Evolutionary conservation across 2,113 vertebrate genomes (phyloP), one percentile per base, ranked within the genome.

Genomic region (Cacatua alba): DNA sequence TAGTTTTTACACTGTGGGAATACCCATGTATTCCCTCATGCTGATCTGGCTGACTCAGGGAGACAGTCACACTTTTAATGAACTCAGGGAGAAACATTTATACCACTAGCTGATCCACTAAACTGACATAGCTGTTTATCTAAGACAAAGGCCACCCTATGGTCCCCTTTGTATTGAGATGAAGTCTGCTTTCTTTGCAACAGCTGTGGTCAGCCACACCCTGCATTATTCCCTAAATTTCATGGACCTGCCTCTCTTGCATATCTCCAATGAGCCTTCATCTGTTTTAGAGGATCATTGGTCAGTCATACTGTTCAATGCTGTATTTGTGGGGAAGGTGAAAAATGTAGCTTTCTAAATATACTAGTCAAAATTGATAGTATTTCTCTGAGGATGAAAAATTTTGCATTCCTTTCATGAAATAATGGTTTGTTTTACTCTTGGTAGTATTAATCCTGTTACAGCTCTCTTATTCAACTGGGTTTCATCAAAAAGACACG

Each of bases 11-110:
- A 17, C 7, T 53, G 62, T 64, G 6, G 8, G 16, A 43, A 49
- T 26, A 74, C 24, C 18, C 17, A 33, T 0, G 0, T 48, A 21
- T 74, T 92, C 7, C 10, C 14, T 53, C 6, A 0, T 9, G 9
- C 11, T 37, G 21, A 14, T 78, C 51, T 75, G 68, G 21, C 49
- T 84, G 25, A 63, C 55, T 78, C 9, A 31, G 62, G n/a, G 48
- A 37, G 8, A 21, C 10, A 37, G 18, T 76, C 62, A 71, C 31
- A 6, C 24, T 59, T 75, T 4, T 25, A 63, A 19, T 68, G 43
- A 59, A 12, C 24, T 26, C 1, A 0, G 21, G 28, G 25, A 53
- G 21, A 75, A 78, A 59, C 14, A 35, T 77, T 85, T 76, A 64
- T 16, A 33, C 12, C 17, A 43, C 29, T 28, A 37, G 20, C 26